A percentile compares a stretch with the other conserved stretches of the same genome.
Conservation (phyloP, 2,113 vertebrate genomes). For the Charina bottae region DNA sequence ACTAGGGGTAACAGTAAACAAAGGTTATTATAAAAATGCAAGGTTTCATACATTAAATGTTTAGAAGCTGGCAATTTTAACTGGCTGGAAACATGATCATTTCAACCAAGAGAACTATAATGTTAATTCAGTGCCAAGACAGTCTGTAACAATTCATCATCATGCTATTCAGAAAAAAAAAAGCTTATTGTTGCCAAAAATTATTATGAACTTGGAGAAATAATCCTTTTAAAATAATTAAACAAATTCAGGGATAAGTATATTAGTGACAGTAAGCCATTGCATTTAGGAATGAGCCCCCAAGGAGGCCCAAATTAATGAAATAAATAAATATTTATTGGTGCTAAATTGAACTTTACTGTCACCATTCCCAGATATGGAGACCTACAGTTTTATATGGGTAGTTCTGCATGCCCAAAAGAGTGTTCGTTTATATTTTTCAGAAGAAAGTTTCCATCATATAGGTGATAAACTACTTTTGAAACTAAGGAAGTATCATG, state of each 20-base stretch:
- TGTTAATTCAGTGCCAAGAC: slow-evolving; percentile 15
- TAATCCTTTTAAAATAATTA: slow-evolving; percentile 7
- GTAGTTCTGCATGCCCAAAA: no score
- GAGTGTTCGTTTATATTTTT: background rate
- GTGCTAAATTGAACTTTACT: background rate
- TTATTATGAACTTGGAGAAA: slow-evolving; percentile 34
- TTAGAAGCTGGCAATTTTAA: slow-evolving; percentile 58
- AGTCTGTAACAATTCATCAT: slow-evolving; percentile 44
- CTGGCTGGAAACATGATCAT: slow-evolving; percentile 29
- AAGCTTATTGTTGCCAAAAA: slow-evolving; percentile 44
- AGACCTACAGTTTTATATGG: background rate
- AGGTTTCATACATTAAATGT: slow-evolving; percentile 58
- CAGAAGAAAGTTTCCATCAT: background rate
- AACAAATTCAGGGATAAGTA: background rate
- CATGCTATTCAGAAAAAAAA: slow-evolving; percentile 46
- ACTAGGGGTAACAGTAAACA: slow-evolving; percentile 51
- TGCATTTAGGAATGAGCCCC: background rate
- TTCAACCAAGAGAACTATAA: slow-evolving; percentile 40
- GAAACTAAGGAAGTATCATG: background rate
- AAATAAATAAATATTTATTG: background rate
- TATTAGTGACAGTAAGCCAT: background rate
- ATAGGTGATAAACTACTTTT: background rate
- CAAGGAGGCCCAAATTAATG: background rate
- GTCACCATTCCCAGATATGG: background rate
- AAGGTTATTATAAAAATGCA: slow-evolving; percentile 59